A percentile compares a stretch with the other conserved stretches of the same genome.
These are phyloP conservation scores for Drosophila funebris DNA, from an alignment of 1,140 invertebrate species.

Conservation along the genomic window DNA sequence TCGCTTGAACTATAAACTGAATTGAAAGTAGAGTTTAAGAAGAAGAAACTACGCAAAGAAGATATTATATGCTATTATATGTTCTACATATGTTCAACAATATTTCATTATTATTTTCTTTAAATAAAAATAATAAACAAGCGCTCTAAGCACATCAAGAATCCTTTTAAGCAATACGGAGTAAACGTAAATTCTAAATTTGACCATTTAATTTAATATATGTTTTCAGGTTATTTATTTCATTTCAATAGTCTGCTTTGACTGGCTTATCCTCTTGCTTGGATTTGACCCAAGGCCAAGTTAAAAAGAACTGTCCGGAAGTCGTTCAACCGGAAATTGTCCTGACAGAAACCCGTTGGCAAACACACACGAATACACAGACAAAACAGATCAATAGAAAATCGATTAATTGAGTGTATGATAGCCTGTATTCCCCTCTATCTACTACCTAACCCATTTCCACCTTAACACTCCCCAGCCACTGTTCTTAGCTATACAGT, in stretches of 20 bases:
- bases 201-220: neutral
- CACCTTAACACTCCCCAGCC: neutral
- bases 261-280: neutral
- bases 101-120: too few species aligned
- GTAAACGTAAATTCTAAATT: neutral
- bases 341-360: constrained; percentile 51
- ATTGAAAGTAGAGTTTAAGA: neutral
- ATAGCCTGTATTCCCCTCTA: constrained; percentile 5
- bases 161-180: too few species aligned
- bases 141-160: too few species aligned
- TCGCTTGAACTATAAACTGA: neutral
- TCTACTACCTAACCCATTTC: too few species aligned
- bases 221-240: constrained; percentile 10
- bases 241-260: neutral
- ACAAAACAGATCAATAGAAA: constrained; percentile 57
- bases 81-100: too few species aligned
- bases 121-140: too few species aligned
- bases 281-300: constrained; percentile 4
- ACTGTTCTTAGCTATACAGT: neutral
- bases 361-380: neutral
- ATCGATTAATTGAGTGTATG: constrained; percentile 74
- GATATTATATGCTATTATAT: too few species aligned
- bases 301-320: constrained; percentile 26
- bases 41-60: too few species aligned
- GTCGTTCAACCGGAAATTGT: constrained; percentile 57